phyloP scores from a whole-genome alignment of 2,797 vertebrate genomes.

The Sebastiscus tertius region DNA sequence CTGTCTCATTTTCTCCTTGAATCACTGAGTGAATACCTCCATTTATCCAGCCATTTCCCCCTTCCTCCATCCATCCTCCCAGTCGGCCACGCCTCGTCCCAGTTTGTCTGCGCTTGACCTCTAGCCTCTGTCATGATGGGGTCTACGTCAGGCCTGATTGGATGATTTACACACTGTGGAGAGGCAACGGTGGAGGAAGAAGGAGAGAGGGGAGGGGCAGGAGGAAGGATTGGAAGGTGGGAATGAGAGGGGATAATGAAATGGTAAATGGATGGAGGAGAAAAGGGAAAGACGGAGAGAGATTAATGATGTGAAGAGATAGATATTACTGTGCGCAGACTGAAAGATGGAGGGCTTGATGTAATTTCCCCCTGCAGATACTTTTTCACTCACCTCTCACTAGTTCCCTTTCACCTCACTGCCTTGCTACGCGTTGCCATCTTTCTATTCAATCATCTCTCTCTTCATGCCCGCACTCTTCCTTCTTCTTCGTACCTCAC shows the following conservation, averaged over 20 bases:
- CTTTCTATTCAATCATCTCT: not conserved
- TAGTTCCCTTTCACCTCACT: not conserved
- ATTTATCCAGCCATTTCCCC: not conserved
- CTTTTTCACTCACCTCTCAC: slow-evolving; percentile 6
- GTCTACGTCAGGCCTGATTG: slow-evolving; percentile 60
- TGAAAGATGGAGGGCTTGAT: slow-evolving; percentile 23
- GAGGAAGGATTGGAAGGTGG: not conserved
- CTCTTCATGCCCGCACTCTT: not conserved
- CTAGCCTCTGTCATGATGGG: slow-evolving; percentile 48
- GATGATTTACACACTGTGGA: slow-evolving; percentile 56
- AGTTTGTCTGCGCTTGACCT: slow-evolving; percentile 64
- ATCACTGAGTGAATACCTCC: not conserved
- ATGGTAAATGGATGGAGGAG: slow-evolving; percentile 29
- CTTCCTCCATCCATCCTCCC: slow-evolving; percentile 9
- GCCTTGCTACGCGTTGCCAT: not conserved
- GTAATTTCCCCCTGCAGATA: slow-evolving; percentile 17
- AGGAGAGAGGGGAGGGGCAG: not conserved
- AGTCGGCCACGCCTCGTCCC: slow-evolving; percentile 39
- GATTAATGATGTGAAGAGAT: slow-evolving; percentile 44
- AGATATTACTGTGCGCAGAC: slow-evolving; percentile 36
- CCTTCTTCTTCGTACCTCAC: not conserved
- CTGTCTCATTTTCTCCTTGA: not conserved
- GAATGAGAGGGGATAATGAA: slow-evolving; percentile 29
- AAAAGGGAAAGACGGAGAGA: slow-evolving; percentile 14
- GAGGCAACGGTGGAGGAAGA: slow-evolving; percentile 7